These are phyloP conservation scores for Megalops cyprinoides DNA, from an alignment of 2,797 vertebrate genomes.

Conservation along the genomic window DNA sequence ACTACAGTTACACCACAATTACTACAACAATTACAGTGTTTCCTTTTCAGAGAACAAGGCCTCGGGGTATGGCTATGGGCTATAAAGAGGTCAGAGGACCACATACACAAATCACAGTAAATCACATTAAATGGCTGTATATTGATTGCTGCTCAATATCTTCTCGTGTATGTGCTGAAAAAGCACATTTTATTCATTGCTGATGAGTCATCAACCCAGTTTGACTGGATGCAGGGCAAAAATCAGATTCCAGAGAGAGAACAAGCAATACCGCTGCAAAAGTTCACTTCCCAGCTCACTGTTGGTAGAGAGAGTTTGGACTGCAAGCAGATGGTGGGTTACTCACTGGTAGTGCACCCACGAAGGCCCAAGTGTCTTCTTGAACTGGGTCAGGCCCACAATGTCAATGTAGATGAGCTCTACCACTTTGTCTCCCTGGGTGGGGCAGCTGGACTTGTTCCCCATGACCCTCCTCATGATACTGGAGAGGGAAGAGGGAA, in stretches of 20 bases:
- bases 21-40: background rate
- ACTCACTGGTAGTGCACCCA: conserved; percentile 99
- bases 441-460: conserved; percentile 96
- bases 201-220: background rate
- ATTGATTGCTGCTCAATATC: background rate
- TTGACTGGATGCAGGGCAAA: background rate
- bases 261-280: no score
- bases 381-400: conserved; percentile 95
- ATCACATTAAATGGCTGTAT: background rate
- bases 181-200: background rate
- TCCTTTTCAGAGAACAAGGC: background rate
- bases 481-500: conserved; percentile 61
- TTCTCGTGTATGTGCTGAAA: background rate
- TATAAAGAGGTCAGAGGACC: background rate
- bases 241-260: background rate
- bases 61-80: background rate
- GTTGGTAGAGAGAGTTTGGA: background rate
- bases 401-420: conserved; percentile 99
- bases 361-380: conserved; percentile 95
- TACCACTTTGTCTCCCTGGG: conserved; percentile 93
- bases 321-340: conserved; percentile 5
- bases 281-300: no score
- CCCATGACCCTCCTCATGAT: conserved; percentile 99
- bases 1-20: background rate
- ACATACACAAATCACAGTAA: background rate